These are phyloP conservation scores for Hyalella azteca DNA, from an alignment of 2,888 invertebrate species.

Conservation along the genomic window DNA sequence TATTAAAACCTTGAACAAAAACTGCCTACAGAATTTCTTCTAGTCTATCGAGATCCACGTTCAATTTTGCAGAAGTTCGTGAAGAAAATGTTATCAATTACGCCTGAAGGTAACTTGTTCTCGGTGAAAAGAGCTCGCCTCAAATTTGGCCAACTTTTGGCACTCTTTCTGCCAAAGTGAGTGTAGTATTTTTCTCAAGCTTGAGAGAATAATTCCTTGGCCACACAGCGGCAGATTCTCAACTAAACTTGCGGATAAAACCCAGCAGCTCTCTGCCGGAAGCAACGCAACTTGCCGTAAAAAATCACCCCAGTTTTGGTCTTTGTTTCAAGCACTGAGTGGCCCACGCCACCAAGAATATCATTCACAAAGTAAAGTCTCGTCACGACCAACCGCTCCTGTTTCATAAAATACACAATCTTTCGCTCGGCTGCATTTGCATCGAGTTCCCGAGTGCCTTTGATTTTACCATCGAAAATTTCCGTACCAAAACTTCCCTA, in stretches of 20 bases:
- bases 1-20: no score
- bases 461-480: neutral
- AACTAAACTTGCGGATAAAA: constrained; percentile 1
- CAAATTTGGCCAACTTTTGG: neutral
- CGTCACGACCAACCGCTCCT: neutral
- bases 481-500: no score
- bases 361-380: neutral
- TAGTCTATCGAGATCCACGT: no score
- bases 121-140: neutral
- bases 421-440: neutral
- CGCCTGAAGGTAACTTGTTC: neutral
- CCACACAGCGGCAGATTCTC: constrained; percentile 12
- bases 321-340: constrained; percentile 9
- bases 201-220: constrained; percentile 8
- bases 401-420: constrained; percentile 13
- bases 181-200: neutral
- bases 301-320: neutral
- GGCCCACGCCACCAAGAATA: neutral
- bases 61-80: no score
- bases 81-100: neutral
- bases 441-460: neutral
- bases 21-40: no score
- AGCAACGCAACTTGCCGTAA: constrained; percentile 2
- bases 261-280: neutral
- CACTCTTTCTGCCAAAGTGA: neutral